Conservation (phyloP, 2,888 invertebrate species). For the Muscina levida region DNA sequence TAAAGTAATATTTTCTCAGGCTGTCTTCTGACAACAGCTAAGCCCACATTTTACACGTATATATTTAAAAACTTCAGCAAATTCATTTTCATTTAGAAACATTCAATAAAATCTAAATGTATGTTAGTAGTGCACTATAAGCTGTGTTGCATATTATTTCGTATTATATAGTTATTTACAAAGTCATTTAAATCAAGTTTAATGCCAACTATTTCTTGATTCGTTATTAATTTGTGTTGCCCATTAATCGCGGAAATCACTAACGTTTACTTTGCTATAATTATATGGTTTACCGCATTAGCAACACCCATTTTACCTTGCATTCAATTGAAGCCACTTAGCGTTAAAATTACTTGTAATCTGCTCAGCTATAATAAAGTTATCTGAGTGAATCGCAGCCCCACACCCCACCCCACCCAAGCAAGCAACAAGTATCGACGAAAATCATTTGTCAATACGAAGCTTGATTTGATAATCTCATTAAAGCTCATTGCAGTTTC, state of each 20-base stretch:
- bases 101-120: too few relatives aligned
- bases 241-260: constrained; percentile 39
- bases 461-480: constrained; percentile 31
- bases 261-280: constrained; percentile 41
- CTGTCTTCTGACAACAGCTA: too few relatives aligned
- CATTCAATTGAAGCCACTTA: background rate
- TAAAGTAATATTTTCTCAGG: too few relatives aligned
- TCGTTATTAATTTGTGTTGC: background rate
- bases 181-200: constrained; percentile 5
- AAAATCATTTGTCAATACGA: constrained; percentile 27
- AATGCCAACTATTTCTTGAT: background rate
- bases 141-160: too few relatives aligned
- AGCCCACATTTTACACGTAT: too few relatives aligned
- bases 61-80: too few relatives aligned
- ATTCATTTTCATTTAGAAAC: too few relatives aligned
- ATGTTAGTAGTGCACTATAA: too few relatives aligned
- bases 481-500: constrained; percentile 46
- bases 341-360: constrained; percentile 24
- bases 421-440: background rate
- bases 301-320: constrained; percentile 45
- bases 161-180: too few relatives aligned
- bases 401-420: too few relatives aligned
- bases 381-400: background rate
- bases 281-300: constrained; percentile 33
- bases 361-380: background rate